These are phyloP conservation scores for Proctacanthus coquilletti DNA, from an alignment of 1,140 invertebrate genomes.

Conservation along the genomic window DNA sequence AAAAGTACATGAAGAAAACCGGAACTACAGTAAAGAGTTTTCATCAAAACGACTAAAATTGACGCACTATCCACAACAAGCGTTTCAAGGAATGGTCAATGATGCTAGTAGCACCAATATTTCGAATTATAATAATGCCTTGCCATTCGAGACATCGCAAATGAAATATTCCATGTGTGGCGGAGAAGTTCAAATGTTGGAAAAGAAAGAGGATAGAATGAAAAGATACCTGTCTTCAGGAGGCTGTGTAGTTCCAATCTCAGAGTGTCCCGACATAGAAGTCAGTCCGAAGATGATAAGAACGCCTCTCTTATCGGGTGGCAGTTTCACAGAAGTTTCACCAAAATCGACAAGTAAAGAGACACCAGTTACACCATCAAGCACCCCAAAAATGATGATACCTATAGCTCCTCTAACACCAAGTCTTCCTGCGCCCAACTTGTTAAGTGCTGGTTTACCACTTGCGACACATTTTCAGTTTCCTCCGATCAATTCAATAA, in stretches of 20 bases:
- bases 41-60: background rate
- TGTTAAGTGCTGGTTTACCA: constrained; percentile 24
- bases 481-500: constrained; percentile 44
- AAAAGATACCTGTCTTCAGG: constrained; percentile 23
- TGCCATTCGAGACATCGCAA: too few species aligned
- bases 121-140: too few species aligned
- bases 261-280: constrained; percentile 22
- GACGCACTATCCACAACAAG: background rate
- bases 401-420: constrained; percentile 38
- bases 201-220: constrained; percentile 19
- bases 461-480: constrained; percentile 39
- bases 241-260: constrained; percentile 25
- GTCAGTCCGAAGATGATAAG: constrained; percentile 26
- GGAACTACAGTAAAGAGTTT: constrained; percentile 1
- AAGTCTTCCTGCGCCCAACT: constrained; percentile 39
- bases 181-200: constrained; percentile 10
- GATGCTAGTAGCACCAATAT: too few species aligned
- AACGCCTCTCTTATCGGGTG: constrained; percentile 21
- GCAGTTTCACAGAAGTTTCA: constrained; percentile 25
- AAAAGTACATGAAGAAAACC: constrained; percentile 26
- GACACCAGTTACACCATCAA: constrained; percentile 11
- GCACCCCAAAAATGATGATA: constrained; percentile 29
- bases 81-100: too few species aligned
- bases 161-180: constrained; percentile 7
- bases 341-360: constrained; percentile 13